phyloP scores from a whole-genome alignment of 2,797 vertebrate species.

The Lepidocolaptes lacrymiger region DNA sequence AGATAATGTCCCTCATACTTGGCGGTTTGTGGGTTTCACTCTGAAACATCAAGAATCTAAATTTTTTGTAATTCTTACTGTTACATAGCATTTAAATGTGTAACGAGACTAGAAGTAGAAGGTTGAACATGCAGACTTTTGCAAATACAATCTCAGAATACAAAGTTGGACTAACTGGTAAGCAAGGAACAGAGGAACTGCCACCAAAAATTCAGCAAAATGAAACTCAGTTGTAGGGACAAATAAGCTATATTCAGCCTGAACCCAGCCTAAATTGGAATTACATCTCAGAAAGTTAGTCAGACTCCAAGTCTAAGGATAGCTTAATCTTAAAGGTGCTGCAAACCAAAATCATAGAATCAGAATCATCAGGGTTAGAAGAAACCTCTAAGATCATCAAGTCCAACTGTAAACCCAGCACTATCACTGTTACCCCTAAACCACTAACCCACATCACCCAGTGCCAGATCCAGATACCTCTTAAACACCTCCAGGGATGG shows the following conservation, averaged over 20 bases:
- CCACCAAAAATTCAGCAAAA: background rate
- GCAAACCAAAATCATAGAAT: background rate
- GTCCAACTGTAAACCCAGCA: background rate
- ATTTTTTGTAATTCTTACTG: background rate
- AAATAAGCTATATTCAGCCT: background rate
- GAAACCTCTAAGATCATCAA: background rate
- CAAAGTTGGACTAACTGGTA: background rate
- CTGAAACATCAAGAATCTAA: background rate
- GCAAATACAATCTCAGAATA: background rate
- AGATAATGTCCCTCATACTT: background rate
- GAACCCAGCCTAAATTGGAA: background rate
- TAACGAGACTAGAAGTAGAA: background rate
- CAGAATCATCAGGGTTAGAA: background rate
- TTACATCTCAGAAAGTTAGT: background rate
- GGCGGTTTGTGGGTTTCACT: background rate
- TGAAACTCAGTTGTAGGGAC: background rate
- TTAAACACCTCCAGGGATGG: background rate
- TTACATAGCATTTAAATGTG: background rate
- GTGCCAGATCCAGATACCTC: background rate
- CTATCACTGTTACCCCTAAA: background rate
- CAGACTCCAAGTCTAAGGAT: background rate
- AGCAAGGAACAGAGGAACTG: background rate
- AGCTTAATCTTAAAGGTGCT: background rate
- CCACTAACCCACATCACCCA: background rate
- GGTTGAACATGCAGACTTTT: background rate